Evolutionary conservation across 2,888 invertebrate species (phyloP).

Genomic region (Epistrophe grossulariae): DNA sequence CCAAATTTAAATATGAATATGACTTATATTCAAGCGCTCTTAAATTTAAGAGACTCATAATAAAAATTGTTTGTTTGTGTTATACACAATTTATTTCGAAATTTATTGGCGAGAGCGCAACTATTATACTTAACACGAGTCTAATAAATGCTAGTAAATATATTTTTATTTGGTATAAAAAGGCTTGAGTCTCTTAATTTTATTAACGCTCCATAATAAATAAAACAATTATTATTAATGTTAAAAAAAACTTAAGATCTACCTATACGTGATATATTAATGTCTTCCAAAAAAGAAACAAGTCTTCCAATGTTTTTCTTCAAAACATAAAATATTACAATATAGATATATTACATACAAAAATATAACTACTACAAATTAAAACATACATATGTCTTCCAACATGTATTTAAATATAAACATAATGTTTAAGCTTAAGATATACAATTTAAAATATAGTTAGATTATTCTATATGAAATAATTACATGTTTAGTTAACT

Average conservation of each 20-base stretch:
- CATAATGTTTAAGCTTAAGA: constrained; percentile 40
- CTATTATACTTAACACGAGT: no score
- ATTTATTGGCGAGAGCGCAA: no score
- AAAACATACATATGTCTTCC: constrained; percentile 79
- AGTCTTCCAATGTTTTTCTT: constrained; percentile 73
- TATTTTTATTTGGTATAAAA: no score
- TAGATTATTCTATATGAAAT: constrained; percentile 70
- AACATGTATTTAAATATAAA: constrained; percentile 60
- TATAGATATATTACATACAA: constrained; percentile 29
- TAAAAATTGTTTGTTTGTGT: no score
- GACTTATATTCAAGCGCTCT: no score
- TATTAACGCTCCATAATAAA: neutral
- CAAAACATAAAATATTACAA: constrained; percentile 6
- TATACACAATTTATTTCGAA: no score
- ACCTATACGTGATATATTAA: constrained; percentile 59
- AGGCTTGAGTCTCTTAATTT: no score
- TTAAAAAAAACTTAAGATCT: constrained; percentile 21
- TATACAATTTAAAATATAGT: constrained; percentile 66
- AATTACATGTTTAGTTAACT: constrained; percentile 51
- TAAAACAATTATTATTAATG: constrained; percentile 41
- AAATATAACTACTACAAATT: constrained; percentile 37
- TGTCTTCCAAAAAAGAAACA: constrained; percentile 77
- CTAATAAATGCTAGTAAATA: no score
- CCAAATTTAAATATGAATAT: constrained; percentile 8
- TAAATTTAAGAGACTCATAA: no score